Evolutionary conservation across 2,888 invertebrate species (phyloP).

Genomic region (Gari tellinella): DNA sequence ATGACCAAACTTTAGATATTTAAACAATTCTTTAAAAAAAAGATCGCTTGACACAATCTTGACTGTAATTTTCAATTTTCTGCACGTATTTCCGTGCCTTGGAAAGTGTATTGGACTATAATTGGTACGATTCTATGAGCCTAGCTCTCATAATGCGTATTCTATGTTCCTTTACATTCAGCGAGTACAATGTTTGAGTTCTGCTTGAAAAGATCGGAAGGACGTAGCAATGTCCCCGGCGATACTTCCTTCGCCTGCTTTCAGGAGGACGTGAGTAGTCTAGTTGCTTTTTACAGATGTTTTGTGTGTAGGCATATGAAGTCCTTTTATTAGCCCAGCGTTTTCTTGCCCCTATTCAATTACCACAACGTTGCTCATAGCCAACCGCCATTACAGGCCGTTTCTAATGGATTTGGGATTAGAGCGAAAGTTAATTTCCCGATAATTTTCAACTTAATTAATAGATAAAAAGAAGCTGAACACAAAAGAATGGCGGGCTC

Average conservation of each 20-base stretch:
- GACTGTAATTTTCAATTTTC: slow-evolving; percentile 44
- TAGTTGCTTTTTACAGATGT: slow-evolving; percentile 45
- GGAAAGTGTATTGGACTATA: slow-evolving; percentile 52
- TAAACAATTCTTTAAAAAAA: no score
- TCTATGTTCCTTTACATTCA: slow-evolving; percentile 39
- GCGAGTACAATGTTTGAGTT: slow-evolving; percentile 34
- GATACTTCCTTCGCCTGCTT: slow-evolving; percentile 55
- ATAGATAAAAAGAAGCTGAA: slow-evolving; percentile 52
- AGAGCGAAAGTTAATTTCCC: slow-evolving; percentile 58
- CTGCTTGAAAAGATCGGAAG: slow-evolving; percentile 54
- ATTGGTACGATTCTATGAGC: slow-evolving; percentile 42
- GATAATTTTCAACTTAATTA: slow-evolving; percentile 61
- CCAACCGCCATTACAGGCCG: neutral
- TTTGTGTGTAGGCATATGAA: slow-evolving; percentile 56
- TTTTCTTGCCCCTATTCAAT: slow-evolving; percentile 32
- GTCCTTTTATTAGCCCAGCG: slow-evolving; percentile 47
- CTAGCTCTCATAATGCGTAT: slow-evolving; percentile 44
- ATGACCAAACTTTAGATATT: no score
- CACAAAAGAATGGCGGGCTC: slow-evolving; percentile 33
- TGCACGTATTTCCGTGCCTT: slow-evolving; percentile 55
- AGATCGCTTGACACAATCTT: no score
- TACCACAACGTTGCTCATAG: neutral
- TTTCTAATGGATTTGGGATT: slow-evolving; percentile 60
- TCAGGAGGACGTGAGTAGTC: slow-evolving; percentile 37
- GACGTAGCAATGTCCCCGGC: slow-evolving; percentile 38